phyloP scores from a whole-genome alignment of 2,797 vertebrate species.

The Mallotus villosus region DNA sequence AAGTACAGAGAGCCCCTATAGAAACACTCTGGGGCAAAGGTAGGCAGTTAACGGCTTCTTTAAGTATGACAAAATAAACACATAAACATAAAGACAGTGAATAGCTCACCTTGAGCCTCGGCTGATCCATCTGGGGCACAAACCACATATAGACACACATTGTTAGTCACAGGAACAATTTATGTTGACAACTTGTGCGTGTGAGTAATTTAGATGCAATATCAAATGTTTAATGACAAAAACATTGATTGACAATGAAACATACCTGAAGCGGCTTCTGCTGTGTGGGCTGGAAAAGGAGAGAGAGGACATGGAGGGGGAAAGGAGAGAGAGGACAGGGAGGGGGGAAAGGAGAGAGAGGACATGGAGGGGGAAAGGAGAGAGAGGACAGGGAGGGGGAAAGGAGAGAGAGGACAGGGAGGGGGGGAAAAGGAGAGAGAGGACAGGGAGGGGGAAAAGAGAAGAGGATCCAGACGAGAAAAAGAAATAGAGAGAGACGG shows the following conservation, averaged over 20 bases:
- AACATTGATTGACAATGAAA: not conserved
- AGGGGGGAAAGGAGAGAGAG: not conserved
- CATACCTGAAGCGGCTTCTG: not conserved
- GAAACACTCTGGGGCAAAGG: not conserved
- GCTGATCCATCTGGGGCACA: not conserved
- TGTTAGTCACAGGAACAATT: not conserved
- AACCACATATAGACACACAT: not conserved
- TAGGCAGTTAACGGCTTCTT: not conserved
- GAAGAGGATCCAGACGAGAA: too few relatives aligned
- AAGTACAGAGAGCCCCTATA: not conserved
- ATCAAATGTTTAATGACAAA: not conserved
- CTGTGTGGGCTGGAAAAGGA: not conserved
- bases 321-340: not conserved
- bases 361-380: not conserved
- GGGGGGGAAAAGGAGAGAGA: not conserved
- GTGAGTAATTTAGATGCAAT: not conserved
- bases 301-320: not conserved
- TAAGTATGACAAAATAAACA: not conserved
- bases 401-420: too few relatives aligned
- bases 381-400: not conserved
- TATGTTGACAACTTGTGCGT: not conserved
- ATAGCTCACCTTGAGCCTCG: not conserved
- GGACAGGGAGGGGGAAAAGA: not conserved
- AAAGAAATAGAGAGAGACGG: not conserved
- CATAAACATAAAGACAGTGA: not conserved